Evolutionary conservation across 1,140 invertebrate species (phyloP), one percentile per base, ranked within the genome.

Genomic region (Drosophila ohnishii): DNA sequence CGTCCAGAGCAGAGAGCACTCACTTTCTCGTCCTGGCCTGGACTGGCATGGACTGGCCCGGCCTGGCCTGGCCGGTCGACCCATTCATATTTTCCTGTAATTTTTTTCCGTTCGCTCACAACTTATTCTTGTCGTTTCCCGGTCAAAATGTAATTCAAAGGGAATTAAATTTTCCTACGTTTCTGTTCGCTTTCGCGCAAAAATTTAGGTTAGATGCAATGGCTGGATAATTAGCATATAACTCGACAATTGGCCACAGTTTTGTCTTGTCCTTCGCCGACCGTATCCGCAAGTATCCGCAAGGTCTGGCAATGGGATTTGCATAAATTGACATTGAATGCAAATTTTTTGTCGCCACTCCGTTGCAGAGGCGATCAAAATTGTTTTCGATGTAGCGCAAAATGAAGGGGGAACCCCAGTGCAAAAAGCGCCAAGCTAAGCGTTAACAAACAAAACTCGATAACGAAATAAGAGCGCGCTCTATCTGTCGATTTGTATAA

Each of bases 261-360:
- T 80, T 86, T 79, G 82, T 82, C 83, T 86, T 87, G 79, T 69
- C 72, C 39, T 50, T 48, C 16, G 9, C 2, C n/a, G 9, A 40
- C 16, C 8, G 40, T 58, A 30, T 50, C 48, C 28, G 47, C 47
- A 42, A 39, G 63, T 63, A 13, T 59, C 25, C 53, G 60, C 60
- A 59, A 51, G 65, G 55, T 37, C 60, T 60, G 76, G 59, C 76
- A 86, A 82, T 87, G 73, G 53, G 67, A 83, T 90, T 86, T 90
- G 77, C 87, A 90, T 90, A 90, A 90, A 90, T 90, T 80, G 82
- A 60, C 67, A 80, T 78, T 80, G 77, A 83, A 90, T 90, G 86
- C 82, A 86, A 90, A 86, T 90, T 77, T 75, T 70, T 71, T 30
- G 51, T 71, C 67, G 47, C 56, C 70, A 59, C 70, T 60, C 40